phyloP scores from a whole-genome alignment of 92 coral and sea anemone genomes.

The Porites rus region DNA sequence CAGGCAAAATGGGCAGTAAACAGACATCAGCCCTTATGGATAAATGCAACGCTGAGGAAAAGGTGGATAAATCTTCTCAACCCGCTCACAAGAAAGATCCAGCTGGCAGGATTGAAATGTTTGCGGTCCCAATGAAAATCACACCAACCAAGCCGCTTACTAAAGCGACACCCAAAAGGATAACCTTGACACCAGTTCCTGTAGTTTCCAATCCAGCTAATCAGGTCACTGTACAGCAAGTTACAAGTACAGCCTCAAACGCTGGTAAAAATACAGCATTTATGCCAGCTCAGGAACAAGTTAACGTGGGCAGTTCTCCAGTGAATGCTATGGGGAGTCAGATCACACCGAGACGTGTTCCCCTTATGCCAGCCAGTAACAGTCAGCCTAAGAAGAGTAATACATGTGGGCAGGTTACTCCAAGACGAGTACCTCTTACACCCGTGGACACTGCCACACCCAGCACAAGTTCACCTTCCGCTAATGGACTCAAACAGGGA shows the following conservation, averaged over 20 bases:
- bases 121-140: conserved; percentile 72
- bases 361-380: not conserved
- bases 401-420: conserved; percentile 11
- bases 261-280: not conserved
- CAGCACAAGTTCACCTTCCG: not conserved
- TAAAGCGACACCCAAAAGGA: conserved; percentile 49
- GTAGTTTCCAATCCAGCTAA: not conserved
- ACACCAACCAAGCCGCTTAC: conserved; percentile 62
- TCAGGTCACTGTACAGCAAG: not conserved
- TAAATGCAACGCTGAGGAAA: conserved; percentile 33
- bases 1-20: conserved; percentile 45
- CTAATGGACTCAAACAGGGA: not conserved
- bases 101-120: conserved; percentile 56
- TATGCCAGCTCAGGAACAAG: not conserved
- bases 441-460: not conserved
- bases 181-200: conserved; percentile 25
- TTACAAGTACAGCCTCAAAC: not conserved
- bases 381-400: not conserved
- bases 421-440: not conserved
- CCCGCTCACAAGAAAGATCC: conserved; percentile 64
- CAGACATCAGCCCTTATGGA: conserved; percentile 28
- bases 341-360: conserved; percentile 40
- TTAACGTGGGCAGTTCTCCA: not conserved
- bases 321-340: not conserved
- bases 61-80: conserved; percentile 12